Percentiles rank a stretch among this genome's conserved stretches.
These are phyloP conservation scores for Chrysolina oricalcia DNA, from an alignment of 2,888 invertebrate genomes.

Conservation along the genomic window DNA sequence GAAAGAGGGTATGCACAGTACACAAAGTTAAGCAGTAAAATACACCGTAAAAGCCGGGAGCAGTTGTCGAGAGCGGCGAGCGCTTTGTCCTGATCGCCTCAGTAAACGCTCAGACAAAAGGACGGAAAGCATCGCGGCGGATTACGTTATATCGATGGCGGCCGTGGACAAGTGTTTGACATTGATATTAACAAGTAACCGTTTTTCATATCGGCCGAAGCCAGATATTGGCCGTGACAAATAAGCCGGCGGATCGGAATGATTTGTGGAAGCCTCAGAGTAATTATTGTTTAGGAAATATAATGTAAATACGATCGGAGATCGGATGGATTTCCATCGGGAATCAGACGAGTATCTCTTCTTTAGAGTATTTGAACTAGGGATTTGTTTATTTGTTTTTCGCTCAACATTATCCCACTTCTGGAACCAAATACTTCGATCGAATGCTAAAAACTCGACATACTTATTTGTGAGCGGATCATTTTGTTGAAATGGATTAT, in stretches of 20 bases:
- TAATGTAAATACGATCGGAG: constrained; percentile 17
- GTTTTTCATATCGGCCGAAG: constrained; percentile 63
- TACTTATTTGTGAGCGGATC: no score
- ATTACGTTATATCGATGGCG: constrained; percentile 65
- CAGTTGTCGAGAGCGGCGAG: constrained; percentile 64
- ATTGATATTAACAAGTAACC: constrained; percentile 66
- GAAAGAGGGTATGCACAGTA: constrained; percentile 48
- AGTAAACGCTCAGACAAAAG: constrained; percentile 66
- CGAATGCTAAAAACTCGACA: no score
- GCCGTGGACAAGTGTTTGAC: constrained; percentile 66
- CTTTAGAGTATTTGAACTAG: no score
- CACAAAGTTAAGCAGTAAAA: constrained; percentile 65
- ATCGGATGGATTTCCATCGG: not conserved
- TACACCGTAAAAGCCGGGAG: constrained; percentile 66
- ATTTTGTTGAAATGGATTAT: no score
- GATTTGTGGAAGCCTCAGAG: constrained; percentile 47
- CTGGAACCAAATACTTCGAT: not conserved
- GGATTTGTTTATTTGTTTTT: not conserved
- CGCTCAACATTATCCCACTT: not conserved
- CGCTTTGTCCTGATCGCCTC: constrained; percentile 68
- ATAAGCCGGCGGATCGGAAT: constrained; percentile 55
- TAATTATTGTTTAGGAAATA: constrained; percentile 44
- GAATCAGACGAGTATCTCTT: no score
- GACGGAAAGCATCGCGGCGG: constrained; percentile 64
- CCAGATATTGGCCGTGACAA: constrained; percentile 58